Percentiles rank a stretch among this genome's conserved stretches.
Conservation (phyloP, 1,140 invertebrate genomes). For the Chironomus striatipennis region DNA sequence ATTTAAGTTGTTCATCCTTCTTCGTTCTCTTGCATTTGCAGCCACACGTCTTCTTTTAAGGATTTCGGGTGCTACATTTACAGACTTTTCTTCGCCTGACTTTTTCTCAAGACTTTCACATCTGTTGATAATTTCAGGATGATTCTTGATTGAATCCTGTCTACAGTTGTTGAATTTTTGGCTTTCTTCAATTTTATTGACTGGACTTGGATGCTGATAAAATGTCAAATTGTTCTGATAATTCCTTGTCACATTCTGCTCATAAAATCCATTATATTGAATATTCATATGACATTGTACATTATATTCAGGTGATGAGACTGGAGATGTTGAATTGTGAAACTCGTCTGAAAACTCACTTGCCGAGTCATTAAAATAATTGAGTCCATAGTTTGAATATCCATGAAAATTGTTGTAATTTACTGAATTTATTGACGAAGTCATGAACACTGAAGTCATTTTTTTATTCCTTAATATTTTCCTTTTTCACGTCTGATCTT, state of each 20-base stretch:
- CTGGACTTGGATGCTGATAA: neutral
- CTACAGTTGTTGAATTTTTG: neutral
- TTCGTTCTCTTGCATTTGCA: conserved; percentile 62
- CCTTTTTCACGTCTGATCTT: neutral
- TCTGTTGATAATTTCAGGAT: neutral
- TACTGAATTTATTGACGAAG: neutral
- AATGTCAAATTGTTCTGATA: neutral
- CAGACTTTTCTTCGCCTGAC: neutral
- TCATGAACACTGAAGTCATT: neutral
- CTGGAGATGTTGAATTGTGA: neutral
- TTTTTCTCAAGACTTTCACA: neutral
- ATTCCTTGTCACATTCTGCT: neutral
- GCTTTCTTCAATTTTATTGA: neutral
- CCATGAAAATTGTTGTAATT: neutral
- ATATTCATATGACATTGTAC: too few species aligned
- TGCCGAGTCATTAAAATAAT: neutral
- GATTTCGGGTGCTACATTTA: conserved; percentile 38
- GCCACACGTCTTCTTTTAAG: conserved; percentile 54
- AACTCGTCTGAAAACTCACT: neutral
- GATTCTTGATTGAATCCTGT: neutral
- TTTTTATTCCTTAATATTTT: neutral
- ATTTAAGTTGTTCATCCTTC: conserved; percentile 69
- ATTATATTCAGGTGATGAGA: neutral
- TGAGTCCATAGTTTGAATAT: neutral
- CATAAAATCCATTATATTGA: too few species aligned